A percentile compares a stretch with the other conserved stretches of the same genome.
Evolutionary conservation across 64 coral and sea anemone genomes (phyloP).

Genomic region (Montipora efflorescens): DNA sequence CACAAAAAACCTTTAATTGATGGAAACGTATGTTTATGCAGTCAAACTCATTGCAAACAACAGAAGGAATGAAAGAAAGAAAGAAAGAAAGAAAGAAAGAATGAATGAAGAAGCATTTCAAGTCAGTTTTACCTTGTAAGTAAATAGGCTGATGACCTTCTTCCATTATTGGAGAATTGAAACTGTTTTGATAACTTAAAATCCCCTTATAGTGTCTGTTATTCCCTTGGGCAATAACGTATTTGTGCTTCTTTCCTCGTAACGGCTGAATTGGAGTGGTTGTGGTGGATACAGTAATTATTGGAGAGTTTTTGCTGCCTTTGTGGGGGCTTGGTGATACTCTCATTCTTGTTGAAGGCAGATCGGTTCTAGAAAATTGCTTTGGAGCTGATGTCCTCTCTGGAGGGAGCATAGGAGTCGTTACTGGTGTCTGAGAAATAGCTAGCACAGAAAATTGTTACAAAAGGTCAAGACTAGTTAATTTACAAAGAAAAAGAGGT

Average conservation of each 20-base stretch:
- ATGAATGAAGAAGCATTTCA: neutral
- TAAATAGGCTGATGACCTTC: conserved; percentile 63
- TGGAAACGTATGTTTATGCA: no score
- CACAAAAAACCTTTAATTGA: no score
- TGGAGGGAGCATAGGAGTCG: neutral
- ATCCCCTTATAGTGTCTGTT: conserved; percentile 28
- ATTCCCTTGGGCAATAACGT: conserved; percentile 71
- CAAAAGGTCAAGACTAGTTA: neutral
- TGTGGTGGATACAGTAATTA: conserved; percentile 55
- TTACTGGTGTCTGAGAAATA: neutral
- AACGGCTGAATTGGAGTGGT: conserved; percentile 52
- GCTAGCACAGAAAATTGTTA: neutral
- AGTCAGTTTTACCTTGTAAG: conserved; percentile 39
- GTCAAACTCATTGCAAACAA: no score
- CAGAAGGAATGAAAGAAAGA: no score
- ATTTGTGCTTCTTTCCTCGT: conserved; percentile 48
- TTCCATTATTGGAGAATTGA: neutral
- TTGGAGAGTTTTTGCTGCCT: conserved; percentile 30
- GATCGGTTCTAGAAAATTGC: neutral
- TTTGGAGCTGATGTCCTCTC: conserved; percentile 1
- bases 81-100: no score
- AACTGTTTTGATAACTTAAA: neutral
- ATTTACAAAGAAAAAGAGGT: no score
- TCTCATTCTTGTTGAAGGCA: conserved; percentile 45
- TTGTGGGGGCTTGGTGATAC: conserved; percentile 53